phyloP scores from a whole-genome alignment of 1,140 invertebrate genomes.

The Macrobrachium rosenbergii region DNA sequence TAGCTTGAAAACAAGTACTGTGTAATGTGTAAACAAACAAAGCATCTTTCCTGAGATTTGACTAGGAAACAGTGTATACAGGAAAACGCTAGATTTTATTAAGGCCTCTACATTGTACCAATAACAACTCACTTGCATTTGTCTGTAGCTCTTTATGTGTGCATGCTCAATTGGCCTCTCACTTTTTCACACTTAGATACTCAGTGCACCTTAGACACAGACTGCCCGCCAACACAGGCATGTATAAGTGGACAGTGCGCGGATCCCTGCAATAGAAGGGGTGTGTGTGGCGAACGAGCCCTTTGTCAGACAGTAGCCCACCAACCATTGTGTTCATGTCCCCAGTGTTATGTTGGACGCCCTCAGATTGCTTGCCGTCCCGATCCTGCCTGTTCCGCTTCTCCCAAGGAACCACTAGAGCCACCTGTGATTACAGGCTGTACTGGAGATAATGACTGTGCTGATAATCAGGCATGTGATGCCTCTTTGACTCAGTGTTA shows the following conservation, averaged over 20 bases:
- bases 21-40: too few species aligned
- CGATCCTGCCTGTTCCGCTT: conserved; percentile 79
- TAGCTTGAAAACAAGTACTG: too few species aligned
- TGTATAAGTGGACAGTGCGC: conserved; percentile 88
- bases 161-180: conserved; percentile 61
- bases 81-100: too few species aligned
- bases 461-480: conserved; percentile 82
- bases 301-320: conserved; percentile 87
- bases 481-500: conserved; percentile 78
- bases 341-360: conserved; percentile 86
- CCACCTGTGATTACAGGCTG: conserved; percentile 70
- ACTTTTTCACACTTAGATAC: conserved; percentile 64
- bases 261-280: conserved; percentile 89
- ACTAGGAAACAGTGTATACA: too few species aligned
- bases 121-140: conserved; percentile 32
- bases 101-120: conserved; percentile 1
- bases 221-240: conserved; percentile 91
- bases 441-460: conserved; percentile 80
- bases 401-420: conserved; percentile 61
- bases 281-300: conserved; percentile 89
- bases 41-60: too few species aligned
- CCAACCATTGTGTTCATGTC: conserved; percentile 86
- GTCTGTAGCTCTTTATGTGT: conserved; percentile 29
- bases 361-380: conserved; percentile 82
- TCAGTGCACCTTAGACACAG: conserved; percentile 89